Evolutionary conservation across 2,113 vertebrate genomes (phyloP), one percentile per base, ranked within the genome.

Genomic region (Gobius niger): DNA sequence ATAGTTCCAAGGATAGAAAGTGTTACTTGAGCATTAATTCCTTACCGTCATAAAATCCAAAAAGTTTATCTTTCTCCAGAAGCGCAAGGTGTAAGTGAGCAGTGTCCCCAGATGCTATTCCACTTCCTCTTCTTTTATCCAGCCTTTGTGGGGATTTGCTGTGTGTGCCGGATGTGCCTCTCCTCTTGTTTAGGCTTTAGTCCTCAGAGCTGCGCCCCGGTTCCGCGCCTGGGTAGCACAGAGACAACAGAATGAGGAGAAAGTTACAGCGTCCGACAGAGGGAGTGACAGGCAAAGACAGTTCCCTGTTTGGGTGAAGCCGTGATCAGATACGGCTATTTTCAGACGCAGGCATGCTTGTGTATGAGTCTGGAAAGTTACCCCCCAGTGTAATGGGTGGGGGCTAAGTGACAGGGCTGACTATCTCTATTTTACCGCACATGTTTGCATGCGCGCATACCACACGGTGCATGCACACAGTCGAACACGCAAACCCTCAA

Each of bases 291-390:
- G 84, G 85, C 90, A 78, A 90, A 82, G 85, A 92, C 88, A 89
- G 91, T 85, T 90, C 92, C 89, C 90, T 87, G 89, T 87, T 92
- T 89, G 82, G 81, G 89, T 87, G 91, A 87, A 91, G 87, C 90
- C 65, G 86, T 91, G 86, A 89, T 92, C 91, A 86, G 88, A 93
- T 82, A 82, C 89, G 90, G 92, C 91, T 96, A 96, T 98, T 97
- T 96, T 92, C 94, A 95, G 94, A 91, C 77, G 89, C 75, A 90
- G 90, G 88, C 76, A 85, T 85, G 88, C 78, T 94, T 88, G 85
- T 87, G 90, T 85, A 83, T 84, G 82, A 87, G 84, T 82, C 85
- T 90, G 90, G 88, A 91, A 90, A 91, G 85, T 88, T 81, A 89
- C 83, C 89, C 87, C 81, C 86, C 67, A 59, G 70, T 76, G 82